Evolutionary conservation across 2,888 invertebrate genomes (phyloP).

Genomic region (Orthosia incerta): DNA sequence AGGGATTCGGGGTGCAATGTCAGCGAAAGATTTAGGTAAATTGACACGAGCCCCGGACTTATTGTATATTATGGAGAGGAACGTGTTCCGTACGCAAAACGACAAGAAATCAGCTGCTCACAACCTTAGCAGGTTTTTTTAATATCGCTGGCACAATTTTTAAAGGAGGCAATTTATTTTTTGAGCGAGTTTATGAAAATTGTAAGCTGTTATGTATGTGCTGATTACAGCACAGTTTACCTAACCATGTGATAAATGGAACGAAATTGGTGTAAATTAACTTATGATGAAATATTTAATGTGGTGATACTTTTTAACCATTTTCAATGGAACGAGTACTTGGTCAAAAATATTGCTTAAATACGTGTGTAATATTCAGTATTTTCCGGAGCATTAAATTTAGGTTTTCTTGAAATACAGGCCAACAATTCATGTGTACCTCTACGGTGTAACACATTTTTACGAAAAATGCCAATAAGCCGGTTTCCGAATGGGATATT

Average conservation of each 20-base stretch:
- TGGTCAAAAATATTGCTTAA: slow-evolving; percentile 1
- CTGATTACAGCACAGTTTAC: not conserved
- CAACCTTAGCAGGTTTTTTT: slow-evolving; percentile 26
- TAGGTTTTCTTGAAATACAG: not conserved
- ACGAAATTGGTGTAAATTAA: not conserved
- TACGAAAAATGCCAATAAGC: too few relatives aligned
- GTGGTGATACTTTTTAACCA: not conserved
- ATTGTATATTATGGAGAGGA: slow-evolving; percentile 76
- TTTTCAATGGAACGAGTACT: not conserved
- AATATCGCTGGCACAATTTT: slow-evolving; percentile 30
- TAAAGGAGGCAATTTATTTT: slow-evolving; percentile 7
- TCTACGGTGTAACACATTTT: not conserved
- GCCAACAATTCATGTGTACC: not conserved
- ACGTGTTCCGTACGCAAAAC: slow-evolving; percentile 58
- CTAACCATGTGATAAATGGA: not conserved
- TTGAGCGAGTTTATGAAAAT: slow-evolving; percentile 4
- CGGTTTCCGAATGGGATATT: too few relatives aligned
- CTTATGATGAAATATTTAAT: not conserved
- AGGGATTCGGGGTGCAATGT: slow-evolving; percentile 78
- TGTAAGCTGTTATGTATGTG: not conserved
- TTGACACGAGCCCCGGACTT: slow-evolving; percentile 80
- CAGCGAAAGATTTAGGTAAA: slow-evolving; percentile 82
- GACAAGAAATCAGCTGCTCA: slow-evolving; percentile 41
- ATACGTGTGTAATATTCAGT: slow-evolving; percentile 21
- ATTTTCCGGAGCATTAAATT: slow-evolving; percentile 28